Evolutionary conservation across 2,888 invertebrate genomes (phyloP).

Genomic region (Ichneumoninae sp.): DNA sequence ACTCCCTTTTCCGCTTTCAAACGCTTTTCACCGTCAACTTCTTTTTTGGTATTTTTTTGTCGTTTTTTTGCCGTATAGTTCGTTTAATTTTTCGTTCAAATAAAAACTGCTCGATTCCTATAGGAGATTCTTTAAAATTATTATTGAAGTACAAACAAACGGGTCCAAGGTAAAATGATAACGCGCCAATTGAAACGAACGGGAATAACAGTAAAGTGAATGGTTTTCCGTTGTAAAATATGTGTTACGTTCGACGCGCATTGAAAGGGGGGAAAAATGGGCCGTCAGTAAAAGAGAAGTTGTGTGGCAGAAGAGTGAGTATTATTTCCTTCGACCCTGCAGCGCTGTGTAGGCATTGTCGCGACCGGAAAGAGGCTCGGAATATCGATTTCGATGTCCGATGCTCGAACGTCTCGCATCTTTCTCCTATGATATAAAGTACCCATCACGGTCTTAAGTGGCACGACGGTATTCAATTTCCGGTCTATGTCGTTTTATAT

Average conservation of each 20-base stretch:
- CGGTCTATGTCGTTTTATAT: constrained; percentile 47
- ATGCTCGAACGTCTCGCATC: constrained; percentile 25
- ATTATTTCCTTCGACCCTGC: constrained; percentile 29
- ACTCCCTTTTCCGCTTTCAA: constrained; percentile 14
- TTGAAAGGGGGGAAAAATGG: neutral
- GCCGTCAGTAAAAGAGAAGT: neutral
- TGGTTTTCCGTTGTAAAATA: constrained; percentile 6
- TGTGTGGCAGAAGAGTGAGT: constrained; percentile 4
- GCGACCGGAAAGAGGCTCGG: constrained; percentile 55
- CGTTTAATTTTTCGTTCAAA: constrained; percentile 5
- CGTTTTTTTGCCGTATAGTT: neutral
- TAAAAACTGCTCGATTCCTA: neutral
- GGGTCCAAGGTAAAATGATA: neutral
- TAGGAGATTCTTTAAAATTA: neutral
- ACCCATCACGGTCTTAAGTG: constrained; percentile 42
- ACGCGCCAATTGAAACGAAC: neutral
- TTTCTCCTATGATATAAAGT: constrained; percentile 6
- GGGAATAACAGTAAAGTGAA: neutral
- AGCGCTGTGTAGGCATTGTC: constrained; percentile 34
- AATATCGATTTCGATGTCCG: constrained; percentile 60
- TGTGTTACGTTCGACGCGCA: neutral
- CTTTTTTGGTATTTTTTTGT: constrained; percentile 4
- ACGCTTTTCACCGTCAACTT: constrained; percentile 1
- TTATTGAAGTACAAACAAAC: constrained; percentile 9
- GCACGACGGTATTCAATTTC: constrained; percentile 64